Evolutionary conservation across 2,113 vertebrate species (phyloP).

Genomic region (Eurypyga helias): DNA sequence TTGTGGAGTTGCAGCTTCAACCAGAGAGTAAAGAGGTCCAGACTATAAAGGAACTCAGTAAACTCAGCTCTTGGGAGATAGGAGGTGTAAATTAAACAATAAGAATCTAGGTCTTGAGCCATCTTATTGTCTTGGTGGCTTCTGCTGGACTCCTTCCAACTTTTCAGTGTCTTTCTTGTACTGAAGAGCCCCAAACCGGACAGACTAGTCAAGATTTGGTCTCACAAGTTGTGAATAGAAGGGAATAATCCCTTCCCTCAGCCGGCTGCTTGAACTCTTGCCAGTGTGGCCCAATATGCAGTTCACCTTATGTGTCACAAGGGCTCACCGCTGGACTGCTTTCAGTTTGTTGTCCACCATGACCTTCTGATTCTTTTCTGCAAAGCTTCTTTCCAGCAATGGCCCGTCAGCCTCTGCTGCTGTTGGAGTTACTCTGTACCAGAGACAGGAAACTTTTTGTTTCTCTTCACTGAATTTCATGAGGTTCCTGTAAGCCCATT

Average conservation of each 20-base stretch:
- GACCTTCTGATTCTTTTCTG: too few relatives aligned
- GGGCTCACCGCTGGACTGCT: neutral
- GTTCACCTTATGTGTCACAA: neutral
- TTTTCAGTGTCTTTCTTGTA: neutral
- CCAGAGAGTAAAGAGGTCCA: neutral
- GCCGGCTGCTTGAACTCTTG: neutral
- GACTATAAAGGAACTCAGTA: neutral
- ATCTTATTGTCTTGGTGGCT: neutral
- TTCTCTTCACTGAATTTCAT: too few relatives aligned
- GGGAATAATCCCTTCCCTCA: neutral
- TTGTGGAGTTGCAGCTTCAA: neutral
- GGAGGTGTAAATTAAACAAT: neutral
- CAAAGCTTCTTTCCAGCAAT: too few relatives aligned
- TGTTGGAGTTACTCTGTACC: too few relatives aligned
- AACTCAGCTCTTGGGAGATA: neutral
- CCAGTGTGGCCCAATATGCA: neutral
- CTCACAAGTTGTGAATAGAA: neutral
- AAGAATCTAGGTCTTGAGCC: neutral
- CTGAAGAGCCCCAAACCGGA: neutral
- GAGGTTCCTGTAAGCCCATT: too few relatives aligned
- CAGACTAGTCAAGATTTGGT: neutral
- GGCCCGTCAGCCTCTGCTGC: too few relatives aligned
- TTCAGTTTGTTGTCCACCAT: neutral
- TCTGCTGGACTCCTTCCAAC: neutral
- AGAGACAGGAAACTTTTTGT: too few relatives aligned